Evolutionary conservation across 2,113 vertebrate species (phyloP).

Genomic region (Poecilia latipinna): DNA sequence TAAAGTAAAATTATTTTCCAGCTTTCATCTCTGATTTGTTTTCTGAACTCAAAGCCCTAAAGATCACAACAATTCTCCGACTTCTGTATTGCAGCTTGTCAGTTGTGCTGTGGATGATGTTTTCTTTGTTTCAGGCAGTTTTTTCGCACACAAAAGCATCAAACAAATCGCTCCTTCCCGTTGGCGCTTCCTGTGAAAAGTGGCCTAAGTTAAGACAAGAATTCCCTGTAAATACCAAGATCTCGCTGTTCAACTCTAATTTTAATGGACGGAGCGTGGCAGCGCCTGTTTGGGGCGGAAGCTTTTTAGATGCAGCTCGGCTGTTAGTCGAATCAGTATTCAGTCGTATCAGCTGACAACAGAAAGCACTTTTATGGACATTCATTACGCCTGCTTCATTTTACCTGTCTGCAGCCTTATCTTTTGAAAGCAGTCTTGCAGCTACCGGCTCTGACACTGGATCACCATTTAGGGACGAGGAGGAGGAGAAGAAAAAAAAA

Average conservation of each 20-base stretch:
- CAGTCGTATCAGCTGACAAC: conserved; percentile 47
- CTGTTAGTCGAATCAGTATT: conserved; percentile 42
- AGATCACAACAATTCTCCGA: conserved; percentile 11
- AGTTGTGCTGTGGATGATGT: conserved; percentile 3
- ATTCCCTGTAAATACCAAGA: conserved; percentile 24
- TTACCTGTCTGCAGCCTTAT: conserved; percentile 68
- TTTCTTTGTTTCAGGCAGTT: conserved; percentile 10
- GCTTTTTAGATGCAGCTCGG: conserved; percentile 18
- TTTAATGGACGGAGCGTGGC: conserved; percentile 35
- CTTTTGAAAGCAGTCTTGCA: conserved; percentile 57
- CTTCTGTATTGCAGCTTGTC: not conserved
- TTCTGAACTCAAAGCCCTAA: no score
- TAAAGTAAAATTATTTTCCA: no score
- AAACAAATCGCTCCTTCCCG: not conserved
- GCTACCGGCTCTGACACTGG: conserved; percentile 51
- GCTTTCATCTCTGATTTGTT: no score
- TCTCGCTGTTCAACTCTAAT: conserved; percentile 25
- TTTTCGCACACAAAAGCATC: not conserved
- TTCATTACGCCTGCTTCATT: conserved; percentile 61
- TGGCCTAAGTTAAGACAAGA: conserved; percentile 8
- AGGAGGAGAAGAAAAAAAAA: not conserved
- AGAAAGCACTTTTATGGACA: conserved; percentile 55
- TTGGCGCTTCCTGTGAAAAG: conserved; percentile 16
- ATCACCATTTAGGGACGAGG: conserved; percentile 55
- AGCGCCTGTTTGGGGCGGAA: conserved; percentile 22